Percentiles rank a stretch among this genome's conserved stretches.
These are phyloP conservation scores for Spinibarbus caldwelli DNA, from an alignment of 2,797 vertebrate species.

Conservation along the genomic window DNA sequence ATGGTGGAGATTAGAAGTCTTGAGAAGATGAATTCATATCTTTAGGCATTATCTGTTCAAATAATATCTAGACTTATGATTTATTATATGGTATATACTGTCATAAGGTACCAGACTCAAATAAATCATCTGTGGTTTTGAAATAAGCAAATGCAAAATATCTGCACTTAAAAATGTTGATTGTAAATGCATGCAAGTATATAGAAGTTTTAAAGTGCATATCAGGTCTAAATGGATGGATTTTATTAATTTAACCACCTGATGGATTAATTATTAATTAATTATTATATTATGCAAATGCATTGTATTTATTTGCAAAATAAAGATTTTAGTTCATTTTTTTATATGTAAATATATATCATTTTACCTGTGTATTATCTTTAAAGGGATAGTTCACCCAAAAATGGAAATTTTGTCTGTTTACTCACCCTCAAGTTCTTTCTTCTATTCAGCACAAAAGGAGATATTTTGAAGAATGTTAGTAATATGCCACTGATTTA, in stretches of 20 bases:
- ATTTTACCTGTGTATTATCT: no score
- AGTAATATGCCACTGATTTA: neutral
- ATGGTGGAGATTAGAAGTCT: conserved; percentile 26
- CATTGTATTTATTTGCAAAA: neutral
- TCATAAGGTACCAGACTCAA: conserved; percentile 25
- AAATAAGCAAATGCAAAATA: conserved; percentile 11
- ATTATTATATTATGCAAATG: neutral
- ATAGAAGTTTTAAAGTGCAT: neutral
- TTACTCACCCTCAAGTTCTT: neutral
- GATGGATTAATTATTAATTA: neutral
- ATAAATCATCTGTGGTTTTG: conserved; percentile 30
- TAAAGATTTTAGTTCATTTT: no score
- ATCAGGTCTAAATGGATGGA: neutral
- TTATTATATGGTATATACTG: conserved; percentile 21
- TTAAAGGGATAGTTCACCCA: no score
- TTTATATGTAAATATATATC: no score
- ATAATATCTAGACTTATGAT: conserved; percentile 13
- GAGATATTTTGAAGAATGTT: neutral
- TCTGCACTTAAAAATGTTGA: conserved; percentile 20
- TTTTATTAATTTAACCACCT: neutral
- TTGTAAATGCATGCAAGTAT: neutral
- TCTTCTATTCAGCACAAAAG: neutral
- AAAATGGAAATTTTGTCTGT: no score
- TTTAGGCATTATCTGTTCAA: conserved; percentile 30
- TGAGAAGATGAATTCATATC: conserved; percentile 14